These are phyloP conservation scores for Hoplostethus mediterraneus DNA, from an alignment of 2,797 vertebrate genomes.

Conservation along the genomic window DNA sequence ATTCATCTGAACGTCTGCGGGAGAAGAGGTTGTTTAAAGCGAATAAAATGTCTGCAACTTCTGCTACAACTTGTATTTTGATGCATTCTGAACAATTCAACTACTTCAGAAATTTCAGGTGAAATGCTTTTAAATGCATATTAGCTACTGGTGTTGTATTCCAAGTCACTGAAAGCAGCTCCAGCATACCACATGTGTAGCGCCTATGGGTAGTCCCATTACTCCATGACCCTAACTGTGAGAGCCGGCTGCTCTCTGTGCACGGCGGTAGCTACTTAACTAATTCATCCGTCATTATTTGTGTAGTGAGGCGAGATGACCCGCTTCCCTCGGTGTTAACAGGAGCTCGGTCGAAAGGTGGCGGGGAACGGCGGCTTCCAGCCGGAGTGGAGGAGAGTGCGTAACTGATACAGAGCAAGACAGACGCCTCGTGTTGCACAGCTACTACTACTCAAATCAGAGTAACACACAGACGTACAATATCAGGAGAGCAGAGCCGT, in stretches of 20 bases:
- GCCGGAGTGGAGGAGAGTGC: conserved; percentile 5
- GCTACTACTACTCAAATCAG: not conserved
- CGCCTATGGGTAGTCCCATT: not conserved
- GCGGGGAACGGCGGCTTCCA: conserved; percentile 15
- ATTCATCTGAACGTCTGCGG: not conserved
- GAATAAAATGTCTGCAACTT: not conserved
- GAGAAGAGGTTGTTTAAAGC: not conserved
- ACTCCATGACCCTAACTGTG: conserved; percentile 4
- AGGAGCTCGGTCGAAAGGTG: conserved; percentile 39
- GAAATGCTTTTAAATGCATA: conserved; percentile 6
- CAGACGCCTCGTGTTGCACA: conserved; percentile 1
- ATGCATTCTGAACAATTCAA: not conserved
- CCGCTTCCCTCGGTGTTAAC: conserved; percentile 60
- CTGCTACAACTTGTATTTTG: not conserved
- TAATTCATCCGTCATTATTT: conserved; percentile 68
- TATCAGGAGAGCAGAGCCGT: not conserved
- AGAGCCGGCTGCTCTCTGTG: conserved; percentile 35
- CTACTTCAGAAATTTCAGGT: not conserved
- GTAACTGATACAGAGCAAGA: not conserved
- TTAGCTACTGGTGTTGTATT: conserved; percentile 17
- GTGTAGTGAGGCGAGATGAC: conserved; percentile 62
- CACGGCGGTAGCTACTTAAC: conserved; percentile 47
- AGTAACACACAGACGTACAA: not conserved
- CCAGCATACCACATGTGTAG: not conserved
- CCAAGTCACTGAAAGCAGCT: conserved; percentile 13